Base-by-base conservation (phyloP, 2,888 invertebrate species). In the Hypolimnas misippus region DNA sequence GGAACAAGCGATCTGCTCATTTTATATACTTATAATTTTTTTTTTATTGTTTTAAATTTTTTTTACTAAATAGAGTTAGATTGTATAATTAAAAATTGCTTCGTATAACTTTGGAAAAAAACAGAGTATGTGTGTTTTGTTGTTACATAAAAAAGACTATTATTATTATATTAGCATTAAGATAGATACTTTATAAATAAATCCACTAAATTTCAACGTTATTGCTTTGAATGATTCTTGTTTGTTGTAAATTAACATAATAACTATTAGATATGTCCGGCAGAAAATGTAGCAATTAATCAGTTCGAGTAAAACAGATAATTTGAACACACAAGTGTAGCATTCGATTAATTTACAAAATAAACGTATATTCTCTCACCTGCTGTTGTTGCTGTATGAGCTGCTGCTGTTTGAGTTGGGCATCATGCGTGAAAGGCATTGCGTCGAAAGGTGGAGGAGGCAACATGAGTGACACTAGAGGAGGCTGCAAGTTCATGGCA, bases 401-500 rank as follows among this genome's bases (percentile, higher is more conserved):
- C 75, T 94, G 95, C 81, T 96, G 96, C 85, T 96, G 96, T 83
- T 95, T 95, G 65, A 95, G 93, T 70, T 93, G 93, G 52, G 93
- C 94, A 70, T 94, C 93, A 72, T 94, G 93, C 7, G 91, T 82
- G 74, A 85, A 87, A 14, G 84, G 80, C 92, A 95, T 94, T 49
- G 94, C 92, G 78, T 97, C 96, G 80, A 95, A 95, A 4, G 96
- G 95, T 29, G 96, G 96, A 14, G 96, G 96, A 35, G 96, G 96
- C 93, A 97, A 94, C 96, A 97, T 97, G 87, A 97, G 93, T 17
- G 97, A 97, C 77, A 97, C 96, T 73, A 97, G 87, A 0, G 98
- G 98, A 21, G 98, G 98, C 79, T 98, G 98, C 57, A 98, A 93
- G 87, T 98, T 98, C 98, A 98, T 98, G 38, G 98, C 97, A 17